These are phyloP conservation scores for Lepidurus couesii DNA, from an alignment of 1,140 invertebrate genomes.

Conservation along the genomic window DNA sequence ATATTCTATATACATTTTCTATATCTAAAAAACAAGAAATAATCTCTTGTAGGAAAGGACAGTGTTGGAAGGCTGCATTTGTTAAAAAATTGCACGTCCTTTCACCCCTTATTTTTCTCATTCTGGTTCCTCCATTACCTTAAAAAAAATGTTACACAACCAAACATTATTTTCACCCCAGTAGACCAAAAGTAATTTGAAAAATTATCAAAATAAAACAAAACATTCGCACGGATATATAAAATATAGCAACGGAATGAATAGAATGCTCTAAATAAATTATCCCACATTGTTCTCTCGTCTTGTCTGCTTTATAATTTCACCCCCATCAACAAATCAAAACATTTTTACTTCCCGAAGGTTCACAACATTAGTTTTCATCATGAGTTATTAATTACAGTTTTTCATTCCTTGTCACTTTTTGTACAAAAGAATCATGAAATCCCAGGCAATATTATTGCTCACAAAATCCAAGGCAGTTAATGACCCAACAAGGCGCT, in stretches of 20 bases:
- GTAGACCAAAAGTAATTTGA: background rate
- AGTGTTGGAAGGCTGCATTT: conserved; percentile 14
- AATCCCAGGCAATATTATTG: no score
- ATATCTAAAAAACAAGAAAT: background rate
- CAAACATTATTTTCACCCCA: background rate
- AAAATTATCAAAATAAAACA: background rate
- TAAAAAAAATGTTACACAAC: background rate
- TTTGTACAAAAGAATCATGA: no score
- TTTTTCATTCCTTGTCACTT: no score
- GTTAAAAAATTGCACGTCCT: background rate
- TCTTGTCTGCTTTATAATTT: background rate
- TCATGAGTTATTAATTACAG: no score
- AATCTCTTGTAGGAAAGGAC: background rate
- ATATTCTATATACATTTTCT: background rate
- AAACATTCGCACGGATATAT: background rate
- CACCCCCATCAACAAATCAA: background rate
- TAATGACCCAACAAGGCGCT: background rate
- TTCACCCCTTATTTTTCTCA: background rate
- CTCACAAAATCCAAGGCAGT: background rate
- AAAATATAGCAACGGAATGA: conserved; percentile 2
- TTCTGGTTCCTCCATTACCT: background rate
- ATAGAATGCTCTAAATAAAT: conserved; percentile 20
- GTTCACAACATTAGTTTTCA: no score
- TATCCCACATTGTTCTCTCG: background rate
- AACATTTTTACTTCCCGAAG: no score